A percentile compares a stretch with the other conserved stretches of the same genome.
Evolutionary conservation across 2,113 vertebrate genomes (phyloP).

Genomic region (Amphiprion ocellaris): DNA sequence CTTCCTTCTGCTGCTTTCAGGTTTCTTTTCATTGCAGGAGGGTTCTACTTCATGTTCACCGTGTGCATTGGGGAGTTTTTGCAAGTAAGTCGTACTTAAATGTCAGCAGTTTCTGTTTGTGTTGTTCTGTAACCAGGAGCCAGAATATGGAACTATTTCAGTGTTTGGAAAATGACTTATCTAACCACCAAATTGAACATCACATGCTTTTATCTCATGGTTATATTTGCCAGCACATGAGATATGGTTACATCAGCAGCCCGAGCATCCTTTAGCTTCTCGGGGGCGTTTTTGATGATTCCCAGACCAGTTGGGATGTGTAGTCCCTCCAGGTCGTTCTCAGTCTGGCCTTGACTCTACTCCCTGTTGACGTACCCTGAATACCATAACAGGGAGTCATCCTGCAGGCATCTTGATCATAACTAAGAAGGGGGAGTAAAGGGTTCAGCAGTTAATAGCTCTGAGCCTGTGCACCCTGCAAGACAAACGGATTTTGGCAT

Average conservation of each 20-base stretch:
- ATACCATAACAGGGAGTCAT: too few species aligned
- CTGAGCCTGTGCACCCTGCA: background rate
- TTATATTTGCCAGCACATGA: constrained; percentile 24
- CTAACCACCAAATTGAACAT: constrained; percentile 55
- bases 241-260: background rate
- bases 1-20: constrained; percentile 71
- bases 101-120: background rate
- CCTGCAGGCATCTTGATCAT: too few species aligned
- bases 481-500: background rate
- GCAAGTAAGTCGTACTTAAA: constrained; percentile 86
- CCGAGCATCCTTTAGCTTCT: background rate
- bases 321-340: background rate
- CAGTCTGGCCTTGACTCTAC: background rate
- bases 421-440: background rate
- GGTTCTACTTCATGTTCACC: constrained; percentile 85
- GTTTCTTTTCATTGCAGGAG: constrained; percentile 83
- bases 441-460: background rate
- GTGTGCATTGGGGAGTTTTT: constrained; percentile 86
- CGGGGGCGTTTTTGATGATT: background rate
- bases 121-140: constrained; percentile 8
- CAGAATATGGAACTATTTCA: constrained; percentile 2
- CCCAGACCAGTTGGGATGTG: background rate
- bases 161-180: constrained; percentile 44
- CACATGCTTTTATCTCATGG: constrained; percentile 73
- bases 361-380: too few species aligned